A percentile compares a stretch with the other conserved stretches of the same genome.
Evolutionary conservation across 2,797 vertebrate species (phyloP).

Genomic region (Etheostoma nigrum): DNA sequence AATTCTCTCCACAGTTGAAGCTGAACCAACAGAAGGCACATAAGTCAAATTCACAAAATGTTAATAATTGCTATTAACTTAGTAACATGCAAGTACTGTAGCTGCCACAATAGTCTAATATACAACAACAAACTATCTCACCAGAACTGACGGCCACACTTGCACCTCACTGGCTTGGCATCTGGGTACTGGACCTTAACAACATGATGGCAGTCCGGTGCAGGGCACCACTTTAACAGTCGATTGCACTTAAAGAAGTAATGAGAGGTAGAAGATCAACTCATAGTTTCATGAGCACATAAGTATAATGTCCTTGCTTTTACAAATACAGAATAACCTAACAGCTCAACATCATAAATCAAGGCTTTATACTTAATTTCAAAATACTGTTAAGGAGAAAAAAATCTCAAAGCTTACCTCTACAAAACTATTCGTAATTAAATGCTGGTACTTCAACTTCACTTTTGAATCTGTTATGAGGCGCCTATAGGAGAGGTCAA

Average conservation of each 20-base stretch:
- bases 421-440: conserved; percentile 99
- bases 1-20: conserved; percentile 99
- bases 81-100: neutral
- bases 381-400: neutral
- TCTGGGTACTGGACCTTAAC: conserved; percentile 99
- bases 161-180: conserved; percentile 99
- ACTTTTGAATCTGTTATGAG: conserved; percentile 99
- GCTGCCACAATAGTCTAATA: neutral
- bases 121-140: conserved; percentile 74
- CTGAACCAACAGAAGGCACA: conserved; percentile 78
- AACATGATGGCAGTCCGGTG: conserved; percentile 99
- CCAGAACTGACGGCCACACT: conserved; percentile 99
- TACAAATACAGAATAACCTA: neutral
- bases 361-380: conserved; percentile 1
- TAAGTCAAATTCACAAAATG: conserved; percentile 14
- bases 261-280: conserved; percentile 18
- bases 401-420: conserved; percentile 90
- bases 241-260: conserved; percentile 91
- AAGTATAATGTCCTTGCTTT: conserved; percentile 8
- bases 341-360: conserved; percentile 23
- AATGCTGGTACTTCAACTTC: conserved; percentile 99
- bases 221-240: conserved; percentile 99
- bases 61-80: neutral
- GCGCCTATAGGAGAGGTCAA: conserved; percentile 86
- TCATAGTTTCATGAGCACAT: neutral